Percentiles rank a stretch among this genome's conserved stretches.
Conservation (phyloP, 2,888 invertebrate species). For the Adela reaumurella region DNA sequence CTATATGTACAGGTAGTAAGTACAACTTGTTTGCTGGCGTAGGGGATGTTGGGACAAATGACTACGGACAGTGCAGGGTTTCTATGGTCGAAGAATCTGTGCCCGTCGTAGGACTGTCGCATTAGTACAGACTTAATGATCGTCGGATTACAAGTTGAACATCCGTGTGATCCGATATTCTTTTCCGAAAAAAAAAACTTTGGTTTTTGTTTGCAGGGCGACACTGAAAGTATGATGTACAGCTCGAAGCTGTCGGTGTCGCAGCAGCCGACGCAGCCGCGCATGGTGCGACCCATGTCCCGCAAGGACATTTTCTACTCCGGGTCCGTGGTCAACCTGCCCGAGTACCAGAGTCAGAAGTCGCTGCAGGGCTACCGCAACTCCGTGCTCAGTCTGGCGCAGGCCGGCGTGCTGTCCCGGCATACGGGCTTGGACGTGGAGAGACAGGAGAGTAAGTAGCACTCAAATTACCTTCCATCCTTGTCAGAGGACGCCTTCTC, state of each 20-base stretch:
- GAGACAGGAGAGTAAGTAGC: constrained; percentile 64
- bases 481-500: no score
- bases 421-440: constrained; percentile 60
- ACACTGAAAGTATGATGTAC: constrained; percentile 65
- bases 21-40: no score
- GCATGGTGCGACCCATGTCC: constrained; percentile 86
- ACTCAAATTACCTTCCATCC: no score
- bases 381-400: constrained; percentile 85
- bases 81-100: no score
- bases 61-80: no score
- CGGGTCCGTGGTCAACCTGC: constrained; percentile 89
- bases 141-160: no score
- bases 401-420: constrained; percentile 54
- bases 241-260: constrained; percentile 66
- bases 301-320: constrained; percentile 97
- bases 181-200: no score
- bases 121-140: no score
- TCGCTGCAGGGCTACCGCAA: constrained; percentile 87
- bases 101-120: no score
- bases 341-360: constrained; percentile 90
- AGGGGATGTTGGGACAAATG: no score
- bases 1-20: no score
- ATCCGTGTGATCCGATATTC: no score
- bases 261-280: constrained; percentile 29
- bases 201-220: constrained; percentile 37